These are phyloP conservation scores for Craterocephalus amniculus DNA, from an alignment of 2,797 vertebrate species.

Conservation along the genomic window DNA sequence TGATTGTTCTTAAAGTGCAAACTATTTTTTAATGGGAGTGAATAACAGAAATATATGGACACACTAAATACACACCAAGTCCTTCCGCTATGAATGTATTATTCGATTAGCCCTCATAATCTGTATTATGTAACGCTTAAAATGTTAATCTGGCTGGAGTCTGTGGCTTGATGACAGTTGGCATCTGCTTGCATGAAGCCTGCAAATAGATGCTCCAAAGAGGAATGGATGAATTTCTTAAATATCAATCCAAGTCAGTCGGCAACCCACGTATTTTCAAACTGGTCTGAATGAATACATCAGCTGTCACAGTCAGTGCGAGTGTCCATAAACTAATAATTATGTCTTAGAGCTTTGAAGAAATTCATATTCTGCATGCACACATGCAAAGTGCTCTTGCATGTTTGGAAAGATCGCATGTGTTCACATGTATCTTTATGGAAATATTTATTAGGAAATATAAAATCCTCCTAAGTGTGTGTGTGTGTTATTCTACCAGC, in stretches of 20 bases:
- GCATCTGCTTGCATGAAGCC: conserved; percentile 46
- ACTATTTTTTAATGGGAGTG: not conserved
- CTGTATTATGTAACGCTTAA: conserved; percentile 48
- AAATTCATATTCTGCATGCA: conserved; percentile 22
- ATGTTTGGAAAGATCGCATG: conserved; percentile 18
- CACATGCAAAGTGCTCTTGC: conserved; percentile 21
- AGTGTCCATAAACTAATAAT: conserved; percentile 1
- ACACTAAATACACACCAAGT: conserved; percentile 19
- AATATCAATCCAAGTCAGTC: conserved; percentile 32
- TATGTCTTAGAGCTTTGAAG: not conserved
- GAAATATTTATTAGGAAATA: not conserved
- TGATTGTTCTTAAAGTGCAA: not conserved
- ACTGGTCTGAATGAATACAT: conserved; percentile 21
- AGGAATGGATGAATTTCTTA: conserved; percentile 36
- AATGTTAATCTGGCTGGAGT: conserved; percentile 55
- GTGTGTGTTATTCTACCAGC: conserved; percentile 76
- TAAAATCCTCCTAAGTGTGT: conserved; percentile 33
- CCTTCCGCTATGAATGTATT: conserved; percentile 34
- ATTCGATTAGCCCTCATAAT: conserved; percentile 40
- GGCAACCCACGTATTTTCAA: conserved; percentile 38
- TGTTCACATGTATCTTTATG: not conserved
- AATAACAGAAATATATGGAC: conserved; percentile 9
- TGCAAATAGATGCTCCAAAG: conserved; percentile 30
- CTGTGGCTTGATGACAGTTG: conserved; percentile 45
- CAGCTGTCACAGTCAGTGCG: conserved; percentile 13